Evolutionary conservation across 2,888 invertebrate genomes (phyloP), one percentile per base, ranked within the genome.

Genomic region (Drosophila pullipes): DNA sequence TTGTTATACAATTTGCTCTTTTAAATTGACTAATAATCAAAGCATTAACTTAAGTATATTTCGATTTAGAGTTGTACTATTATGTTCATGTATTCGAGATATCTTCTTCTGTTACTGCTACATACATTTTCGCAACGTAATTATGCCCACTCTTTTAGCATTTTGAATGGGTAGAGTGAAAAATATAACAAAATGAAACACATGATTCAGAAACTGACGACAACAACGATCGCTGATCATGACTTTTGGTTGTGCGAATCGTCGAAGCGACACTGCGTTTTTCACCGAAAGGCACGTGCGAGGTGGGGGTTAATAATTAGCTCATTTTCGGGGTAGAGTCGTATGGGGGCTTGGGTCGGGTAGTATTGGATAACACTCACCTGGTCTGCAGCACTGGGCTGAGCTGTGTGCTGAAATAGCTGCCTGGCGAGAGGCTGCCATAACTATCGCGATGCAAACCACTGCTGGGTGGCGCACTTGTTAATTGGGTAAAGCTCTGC

Each of bases 401-500:
- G 11, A 93, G 82, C 25, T 90, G 89, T 63, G 91, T 81, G 37
- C 90, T 83, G 61, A 91, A 93, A 41, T 88, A 91, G 35, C 84
- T 81, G 31, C 86, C 92, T 55, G 92, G 92, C 30, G 92, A 89
- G 39, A 93, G 76, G 81, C 87, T 91, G 52, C 91, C 90, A 52
- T 91, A 93, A 53, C 89, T 87, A 49, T 93, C 93, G 41, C 92
- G 87, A 67, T 92, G 91, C 52, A 82, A 47, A 0, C 52, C 67
- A 11, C 73, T 76, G 75, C 75, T 78, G 28, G 83, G 83, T n/a
- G 87, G 76, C 5, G 91, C 91, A 73, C 85, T 93, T 28, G 92
- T 93, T 49, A 94, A 74, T 73, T 93, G 93, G 9, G 94, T 94
- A 63, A 93, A 93, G 66, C 88, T 93, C 64, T 93, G 93, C 66